Conservation (phyloP, 2,888 invertebrate species). For the Caenorhabditis panamensis region DNA sequence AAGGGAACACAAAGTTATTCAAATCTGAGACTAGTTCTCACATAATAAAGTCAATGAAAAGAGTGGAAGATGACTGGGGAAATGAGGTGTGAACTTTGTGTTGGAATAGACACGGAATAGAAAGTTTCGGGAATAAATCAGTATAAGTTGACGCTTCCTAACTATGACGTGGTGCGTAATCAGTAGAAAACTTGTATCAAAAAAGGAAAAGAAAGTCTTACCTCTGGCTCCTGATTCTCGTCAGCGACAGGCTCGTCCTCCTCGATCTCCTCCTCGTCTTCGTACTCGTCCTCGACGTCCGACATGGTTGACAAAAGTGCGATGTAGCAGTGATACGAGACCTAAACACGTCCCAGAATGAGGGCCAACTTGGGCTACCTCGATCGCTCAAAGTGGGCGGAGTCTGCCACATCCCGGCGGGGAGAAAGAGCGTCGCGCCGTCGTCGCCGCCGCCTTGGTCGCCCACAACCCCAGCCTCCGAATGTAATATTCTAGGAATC, state of each 20-base stretch:
- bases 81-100: not conserved
- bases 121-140: not conserved
- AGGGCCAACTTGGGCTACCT: constrained; percentile 54
- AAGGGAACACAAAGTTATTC: constrained; percentile 11
- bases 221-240: constrained; percentile 65
- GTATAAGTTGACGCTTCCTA: not conserved
- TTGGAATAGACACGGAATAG: not conserved
- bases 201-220: constrained; percentile 14
- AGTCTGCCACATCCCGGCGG: constrained; percentile 47
- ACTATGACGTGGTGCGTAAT: constrained; percentile 6
- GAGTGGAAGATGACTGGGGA: not conserved
- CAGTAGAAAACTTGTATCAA: not conserved
- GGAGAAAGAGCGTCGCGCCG: constrained; percentile 12
- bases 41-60: not conserved
- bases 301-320: constrained; percentile 71
- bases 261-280: constrained; percentile 76
- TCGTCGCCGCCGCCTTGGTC: constrained; percentile 14
- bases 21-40: not conserved
- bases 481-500: constrained; percentile 60
- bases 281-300: constrained; percentile 79
- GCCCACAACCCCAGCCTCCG: constrained; percentile 49
- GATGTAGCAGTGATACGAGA: constrained; percentile 58
- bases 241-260: constrained; percentile 71
- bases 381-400: constrained; percentile 60
- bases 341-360: constrained; percentile 60